These are phyloP conservation scores for Mastigias papua DNA, from an alignment of 30 jellyfish, hydroid and myxozoan species.

Conservation along the genomic window DNA sequence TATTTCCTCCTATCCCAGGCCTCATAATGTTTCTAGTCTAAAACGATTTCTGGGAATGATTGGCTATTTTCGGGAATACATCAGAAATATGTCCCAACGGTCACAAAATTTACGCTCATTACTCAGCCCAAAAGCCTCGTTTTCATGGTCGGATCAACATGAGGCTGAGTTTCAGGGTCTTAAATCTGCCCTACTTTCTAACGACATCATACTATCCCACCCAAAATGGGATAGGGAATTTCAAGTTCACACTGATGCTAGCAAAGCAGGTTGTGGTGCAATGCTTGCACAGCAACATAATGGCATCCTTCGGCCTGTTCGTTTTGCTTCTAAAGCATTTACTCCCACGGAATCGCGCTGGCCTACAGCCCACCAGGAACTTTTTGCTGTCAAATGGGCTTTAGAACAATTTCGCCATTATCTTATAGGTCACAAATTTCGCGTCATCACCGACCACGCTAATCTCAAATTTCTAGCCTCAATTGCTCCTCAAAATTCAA, in stretches of 20 bases:
- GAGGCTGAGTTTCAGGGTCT: conserved; percentile 35
- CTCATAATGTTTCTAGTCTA: not conserved
- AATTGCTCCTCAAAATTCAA: conserved; percentile 50
- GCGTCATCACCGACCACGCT: conserved; percentile 52
- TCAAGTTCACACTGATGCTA: conserved; percentile 40
- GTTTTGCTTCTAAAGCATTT: conserved; percentile 18
- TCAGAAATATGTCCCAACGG: conserved; percentile 22
- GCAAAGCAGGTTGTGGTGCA: conserved; percentile 36
- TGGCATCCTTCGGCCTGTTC: conserved; percentile 26
- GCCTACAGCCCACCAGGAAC: conserved; percentile 44
- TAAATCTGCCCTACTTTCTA: conserved; percentile 14
- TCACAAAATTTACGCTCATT: not conserved
- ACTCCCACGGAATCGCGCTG: conserved; percentile 23
- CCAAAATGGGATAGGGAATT: conserved; percentile 31
- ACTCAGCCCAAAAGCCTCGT: conserved; percentile 20
- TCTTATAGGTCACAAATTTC: conserved; percentile 34
- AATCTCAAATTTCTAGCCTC: conserved; percentile 49
- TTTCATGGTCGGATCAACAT: conserved; percentile 10
- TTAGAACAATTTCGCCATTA: conserved; percentile 50
- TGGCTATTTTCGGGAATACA: conserved; percentile 44
- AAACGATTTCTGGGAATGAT: conserved; percentile 47
- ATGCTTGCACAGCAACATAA: conserved; percentile 10
- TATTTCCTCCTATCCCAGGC: conserved; percentile 2
- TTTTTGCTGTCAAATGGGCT: conserved; percentile 65
- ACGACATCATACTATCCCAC: conserved; percentile 24